These are phyloP conservation scores for Luscinia megarhynchos DNA, from an alignment of 2,797 vertebrate genomes.

Conservation along the genomic window DNA sequence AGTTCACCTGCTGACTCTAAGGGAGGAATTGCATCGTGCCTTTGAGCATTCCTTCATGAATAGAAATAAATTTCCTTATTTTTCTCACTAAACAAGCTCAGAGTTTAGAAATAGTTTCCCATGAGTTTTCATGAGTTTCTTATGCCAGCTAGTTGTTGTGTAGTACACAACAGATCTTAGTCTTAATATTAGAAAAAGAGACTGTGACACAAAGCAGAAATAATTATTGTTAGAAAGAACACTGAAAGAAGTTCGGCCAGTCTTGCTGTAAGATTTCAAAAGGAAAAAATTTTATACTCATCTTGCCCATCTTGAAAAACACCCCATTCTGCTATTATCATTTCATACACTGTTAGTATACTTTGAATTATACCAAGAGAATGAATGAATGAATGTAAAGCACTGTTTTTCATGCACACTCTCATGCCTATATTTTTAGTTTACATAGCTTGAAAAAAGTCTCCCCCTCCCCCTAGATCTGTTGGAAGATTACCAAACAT, in stretches of 20 bases:
- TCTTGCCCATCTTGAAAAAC: not conserved
- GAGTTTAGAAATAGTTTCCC: not conserved
- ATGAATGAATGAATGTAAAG: not conserved
- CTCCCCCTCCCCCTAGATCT: rapidly evolving
- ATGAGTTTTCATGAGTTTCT: not conserved
- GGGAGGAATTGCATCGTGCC: not conserved
- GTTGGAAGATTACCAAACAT: not conserved
- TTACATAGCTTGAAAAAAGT: not conserved
- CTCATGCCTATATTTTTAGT: not conserved
- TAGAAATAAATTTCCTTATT: not conserved
- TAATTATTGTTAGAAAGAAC: not conserved
- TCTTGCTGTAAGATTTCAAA: not conserved
- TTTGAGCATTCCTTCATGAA: not conserved
- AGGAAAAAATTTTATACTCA: not conserved
- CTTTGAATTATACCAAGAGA: not conserved
- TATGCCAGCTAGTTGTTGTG: not conserved
- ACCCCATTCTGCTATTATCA: not conserved
- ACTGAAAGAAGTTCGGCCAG: not conserved
- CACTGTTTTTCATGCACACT: not conserved
- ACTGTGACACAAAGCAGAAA: not conserved
- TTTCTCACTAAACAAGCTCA: not conserved
- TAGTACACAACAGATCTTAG: not conserved
- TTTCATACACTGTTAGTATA: not conserved
- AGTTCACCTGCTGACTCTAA: not conserved
- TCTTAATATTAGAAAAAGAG: not conserved